Percentiles rank a stretch among this genome's conserved stretches.
Conservation (phyloP, 2,113 vertebrate species). For the Malurus cyaneus region DNA sequence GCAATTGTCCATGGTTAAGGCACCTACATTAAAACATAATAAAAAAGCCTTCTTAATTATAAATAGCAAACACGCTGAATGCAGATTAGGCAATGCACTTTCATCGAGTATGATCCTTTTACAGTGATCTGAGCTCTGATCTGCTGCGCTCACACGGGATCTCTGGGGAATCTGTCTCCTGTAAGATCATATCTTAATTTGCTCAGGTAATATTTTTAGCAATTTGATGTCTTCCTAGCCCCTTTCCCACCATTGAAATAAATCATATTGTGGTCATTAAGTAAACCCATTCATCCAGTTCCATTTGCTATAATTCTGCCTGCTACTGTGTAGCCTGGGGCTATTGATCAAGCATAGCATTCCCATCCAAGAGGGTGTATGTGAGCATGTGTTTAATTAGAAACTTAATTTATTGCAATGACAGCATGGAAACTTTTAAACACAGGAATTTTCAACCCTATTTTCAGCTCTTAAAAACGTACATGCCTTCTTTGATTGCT, state of each 20-base stretch:
- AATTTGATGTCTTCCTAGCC: slow-evolving; percentile 42
- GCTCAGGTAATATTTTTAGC: slow-evolving; percentile 7
- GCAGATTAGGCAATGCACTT: not conserved
- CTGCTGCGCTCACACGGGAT: not conserved
- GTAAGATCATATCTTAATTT: slow-evolving; percentile 52
- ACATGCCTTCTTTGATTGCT: not conserved
- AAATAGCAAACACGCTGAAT: slow-evolving; percentile 6
- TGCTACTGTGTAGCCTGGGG: slow-evolving; percentile 28
- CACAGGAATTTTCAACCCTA: not conserved
- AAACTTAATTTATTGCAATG: slow-evolving; percentile 55
- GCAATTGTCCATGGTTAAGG: not conserved
- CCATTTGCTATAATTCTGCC: slow-evolving; percentile 59
- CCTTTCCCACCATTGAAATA: slow-evolving; percentile 34
- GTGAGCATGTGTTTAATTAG: slow-evolving; percentile 61
- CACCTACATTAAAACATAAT: not conserved
- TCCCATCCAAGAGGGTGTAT: slow-evolving; percentile 26
- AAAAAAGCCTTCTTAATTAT: not conserved
- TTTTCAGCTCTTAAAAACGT: not conserved
- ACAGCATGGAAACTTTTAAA: slow-evolving; percentile 53
- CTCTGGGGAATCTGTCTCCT: slow-evolving; percentile 5
- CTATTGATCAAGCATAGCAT: slow-evolving; percentile 59
- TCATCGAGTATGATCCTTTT: not conserved
- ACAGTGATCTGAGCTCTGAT: not conserved
- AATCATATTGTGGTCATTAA: slow-evolving; percentile 66
- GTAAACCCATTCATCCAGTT: slow-evolving; percentile 54